Percentiles rank a stretch among this genome's conserved stretches.
Conservation (phyloP, 2,113 vertebrate genomes). For the Protobothrops mucrosquamatus region DNA sequence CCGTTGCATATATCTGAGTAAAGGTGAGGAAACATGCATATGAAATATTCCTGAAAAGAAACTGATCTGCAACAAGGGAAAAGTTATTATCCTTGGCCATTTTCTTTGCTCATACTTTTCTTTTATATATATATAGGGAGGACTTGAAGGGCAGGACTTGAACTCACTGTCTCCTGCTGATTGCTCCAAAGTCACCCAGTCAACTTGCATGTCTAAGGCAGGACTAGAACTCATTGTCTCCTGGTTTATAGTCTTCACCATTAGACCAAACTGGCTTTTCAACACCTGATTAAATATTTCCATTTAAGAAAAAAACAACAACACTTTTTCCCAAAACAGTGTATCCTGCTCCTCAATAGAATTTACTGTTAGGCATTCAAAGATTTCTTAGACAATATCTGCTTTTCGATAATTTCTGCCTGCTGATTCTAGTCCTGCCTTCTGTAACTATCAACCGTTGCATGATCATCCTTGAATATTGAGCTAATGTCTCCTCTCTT, state of each 20-base stretch:
- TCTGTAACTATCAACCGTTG: neutral
- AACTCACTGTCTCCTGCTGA: neutral
- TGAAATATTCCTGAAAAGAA: neutral
- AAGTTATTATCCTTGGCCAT: neutral
- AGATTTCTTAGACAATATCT: neutral
- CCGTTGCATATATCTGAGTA: neutral
- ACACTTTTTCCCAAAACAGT: neutral
- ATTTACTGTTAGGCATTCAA: neutral
- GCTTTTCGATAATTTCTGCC: neutral
- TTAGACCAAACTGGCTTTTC: neutral
- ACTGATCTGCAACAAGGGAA: neutral
- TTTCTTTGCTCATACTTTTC: neutral
- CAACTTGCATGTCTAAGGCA: neutral
- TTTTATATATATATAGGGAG: too few species aligned
- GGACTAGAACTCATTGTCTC: neutral
- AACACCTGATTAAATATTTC: neutral
- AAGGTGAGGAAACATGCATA: neutral
- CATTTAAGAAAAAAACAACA: neutral
- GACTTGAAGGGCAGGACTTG: neutral
- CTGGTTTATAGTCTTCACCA: neutral
- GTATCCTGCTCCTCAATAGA: neutral
- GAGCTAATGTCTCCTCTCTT: neutral
- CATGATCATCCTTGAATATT: neutral
- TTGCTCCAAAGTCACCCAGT: neutral
- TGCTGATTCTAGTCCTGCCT: neutral